phyloP scores from a whole-genome alignment of 2,888 invertebrate species.

The Odontothrips loti region DNA sequence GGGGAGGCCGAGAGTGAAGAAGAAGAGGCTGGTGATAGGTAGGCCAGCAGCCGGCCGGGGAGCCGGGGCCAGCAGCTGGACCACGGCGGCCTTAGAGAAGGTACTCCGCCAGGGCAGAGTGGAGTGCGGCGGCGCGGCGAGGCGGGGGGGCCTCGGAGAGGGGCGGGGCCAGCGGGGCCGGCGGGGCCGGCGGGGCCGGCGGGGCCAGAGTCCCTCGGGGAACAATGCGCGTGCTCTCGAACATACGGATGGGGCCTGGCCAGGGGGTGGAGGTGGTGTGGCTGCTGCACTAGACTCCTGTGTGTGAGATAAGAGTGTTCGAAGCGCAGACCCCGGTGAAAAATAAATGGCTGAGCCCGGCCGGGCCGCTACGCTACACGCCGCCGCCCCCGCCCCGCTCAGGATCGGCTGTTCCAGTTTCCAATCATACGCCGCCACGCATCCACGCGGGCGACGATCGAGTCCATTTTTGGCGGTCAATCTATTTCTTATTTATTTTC shows the following conservation, averaged over 20 bases:
- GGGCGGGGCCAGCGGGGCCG: not conserved
- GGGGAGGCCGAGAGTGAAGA: not conserved
- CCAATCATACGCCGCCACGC: too few relatives aligned
- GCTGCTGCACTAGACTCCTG: not conserved
- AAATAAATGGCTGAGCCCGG: not conserved
- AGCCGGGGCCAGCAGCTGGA: not conserved
- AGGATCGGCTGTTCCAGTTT: too few relatives aligned
- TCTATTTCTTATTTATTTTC: too few relatives aligned
- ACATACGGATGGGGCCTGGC: not conserved
- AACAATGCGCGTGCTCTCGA: not conserved
- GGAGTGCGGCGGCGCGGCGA: too few relatives aligned
- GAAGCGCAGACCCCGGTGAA: not conserved
- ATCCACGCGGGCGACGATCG: too few relatives aligned
- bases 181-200: not conserved
- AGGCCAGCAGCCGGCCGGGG: not conserved
- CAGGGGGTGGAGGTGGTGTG: not conserved
- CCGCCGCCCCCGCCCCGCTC: too few relatives aligned
- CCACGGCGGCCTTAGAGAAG: too few relatives aligned
- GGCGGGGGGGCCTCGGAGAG: not conserved
- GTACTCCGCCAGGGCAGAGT: too few relatives aligned
- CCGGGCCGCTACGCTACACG: too few relatives aligned
- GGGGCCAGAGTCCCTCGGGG: not conserved
- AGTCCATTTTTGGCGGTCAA: too few relatives aligned
- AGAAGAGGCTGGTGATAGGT: not conserved
- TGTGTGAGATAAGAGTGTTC: conserved; percentile 15